A percentile compares a stretch with the other conserved stretches of the same genome.
Conservation (phyloP, 2,113 vertebrate species). For the Megaleporinus macrocephalus region DNA sequence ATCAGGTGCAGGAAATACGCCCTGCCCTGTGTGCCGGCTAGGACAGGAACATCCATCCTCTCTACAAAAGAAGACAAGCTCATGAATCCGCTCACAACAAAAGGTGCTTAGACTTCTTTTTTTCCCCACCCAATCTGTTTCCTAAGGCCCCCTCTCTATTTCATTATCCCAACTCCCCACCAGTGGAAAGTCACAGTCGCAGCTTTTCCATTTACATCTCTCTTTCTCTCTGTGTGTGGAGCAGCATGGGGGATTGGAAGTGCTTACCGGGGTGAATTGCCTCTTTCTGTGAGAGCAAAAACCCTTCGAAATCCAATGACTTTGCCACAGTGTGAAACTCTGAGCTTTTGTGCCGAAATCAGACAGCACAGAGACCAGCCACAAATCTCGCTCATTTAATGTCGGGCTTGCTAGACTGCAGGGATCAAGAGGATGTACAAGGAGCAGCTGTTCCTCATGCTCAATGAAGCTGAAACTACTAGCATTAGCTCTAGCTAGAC, state of each 20-base stretch:
- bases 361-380: background rate
- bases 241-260: conserved; percentile 36
- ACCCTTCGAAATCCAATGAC: conserved; percentile 44
- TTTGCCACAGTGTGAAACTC: conserved; percentile 26
- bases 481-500: background rate
- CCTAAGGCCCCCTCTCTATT: conserved; percentile 18
- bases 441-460: background rate
- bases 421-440: background rate
- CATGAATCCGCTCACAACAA: conserved; percentile 29
- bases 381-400: background rate
- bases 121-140: conserved; percentile 29
- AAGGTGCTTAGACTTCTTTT: conserved; percentile 27
- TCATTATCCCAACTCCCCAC: conserved; percentile 31
- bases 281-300: conserved; percentile 39
- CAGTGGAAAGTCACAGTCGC: conserved; percentile 18
- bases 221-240: conserved; percentile 25
- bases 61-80: conserved; percentile 11
- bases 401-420: conserved; percentile 1
- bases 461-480: background rate
- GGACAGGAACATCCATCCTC: background rate
- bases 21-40: background rate
- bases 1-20: background rate
- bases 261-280: conserved; percentile 18
- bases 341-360: conserved; percentile 16
- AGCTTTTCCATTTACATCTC: conserved; percentile 32